Percentiles rank a stretch among this genome's conserved stretches.
phyloP scores from a whole-genome alignment of 30 jellyfish, hydroid and myxozoan genomes.

The Rhopilema esculentum region DNA sequence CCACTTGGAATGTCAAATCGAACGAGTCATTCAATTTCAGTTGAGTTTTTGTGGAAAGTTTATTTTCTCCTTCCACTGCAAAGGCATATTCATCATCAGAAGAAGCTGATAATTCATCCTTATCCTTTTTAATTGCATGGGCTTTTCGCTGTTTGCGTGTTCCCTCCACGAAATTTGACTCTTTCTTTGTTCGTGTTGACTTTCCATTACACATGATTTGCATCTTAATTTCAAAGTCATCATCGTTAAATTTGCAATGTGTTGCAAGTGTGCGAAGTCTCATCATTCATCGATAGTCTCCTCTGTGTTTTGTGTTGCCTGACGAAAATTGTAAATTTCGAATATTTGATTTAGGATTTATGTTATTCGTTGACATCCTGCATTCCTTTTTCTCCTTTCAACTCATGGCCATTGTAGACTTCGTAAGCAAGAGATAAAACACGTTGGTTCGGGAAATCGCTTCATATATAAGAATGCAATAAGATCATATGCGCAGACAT shows the following conservation, averaged over 20 bases:
- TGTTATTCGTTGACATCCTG: neutral
- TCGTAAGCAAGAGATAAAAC: neutral
- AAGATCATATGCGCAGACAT: too few relatives aligned
- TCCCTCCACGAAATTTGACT: slow-evolving; percentile 32
- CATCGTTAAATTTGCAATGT: slow-evolving; percentile 44
- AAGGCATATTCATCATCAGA: slow-evolving; percentile 42
- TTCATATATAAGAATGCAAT: too few relatives aligned
- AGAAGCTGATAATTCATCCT: slow-evolving; percentile 16
- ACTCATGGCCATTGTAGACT: neutral
- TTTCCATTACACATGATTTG: slow-evolving; percentile 6
- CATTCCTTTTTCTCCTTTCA: neutral
- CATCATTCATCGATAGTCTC: slow-evolving; percentile 29
- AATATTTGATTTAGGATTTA: neutral
- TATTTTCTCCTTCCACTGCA: slow-evolving; percentile 25
- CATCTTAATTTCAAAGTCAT: slow-evolving; percentile 35
- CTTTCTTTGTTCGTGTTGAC: slow-evolving; percentile 30
- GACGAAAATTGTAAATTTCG: slow-evolving; percentile 24
- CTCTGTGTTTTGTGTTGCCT: slow-evolving; percentile 27
- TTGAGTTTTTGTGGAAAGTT: slow-evolving; percentile 8
- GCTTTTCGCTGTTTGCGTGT: slow-evolving; percentile 25
- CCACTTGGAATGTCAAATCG: neutral
- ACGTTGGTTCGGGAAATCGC: too few relatives aligned
- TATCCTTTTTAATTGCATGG: slow-evolving; percentile 18
- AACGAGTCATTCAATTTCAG: slow-evolving; percentile 41
- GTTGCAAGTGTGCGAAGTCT: slow-evolving; percentile 38